Evolutionary conservation across 92 coral and sea anemone species (phyloP).

Genomic region (Palythoa caribaeorum): DNA sequence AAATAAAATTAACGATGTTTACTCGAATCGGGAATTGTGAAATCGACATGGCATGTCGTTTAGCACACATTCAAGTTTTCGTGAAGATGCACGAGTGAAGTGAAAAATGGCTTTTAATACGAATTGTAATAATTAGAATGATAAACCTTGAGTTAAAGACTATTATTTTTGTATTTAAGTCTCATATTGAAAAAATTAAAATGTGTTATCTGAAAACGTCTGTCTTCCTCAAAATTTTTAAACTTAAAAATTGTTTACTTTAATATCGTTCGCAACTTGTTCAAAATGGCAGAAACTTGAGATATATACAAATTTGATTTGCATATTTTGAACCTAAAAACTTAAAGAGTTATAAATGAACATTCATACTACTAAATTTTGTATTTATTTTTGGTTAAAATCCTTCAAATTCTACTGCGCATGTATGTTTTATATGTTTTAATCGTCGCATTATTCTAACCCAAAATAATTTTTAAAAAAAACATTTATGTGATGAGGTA

Average conservation of each 20-base stretch:
- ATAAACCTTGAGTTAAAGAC: slow-evolving; percentile 15
- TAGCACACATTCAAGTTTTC: slow-evolving; percentile 18
- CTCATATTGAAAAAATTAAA: neutral
- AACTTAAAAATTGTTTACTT: slow-evolving; percentile 12
- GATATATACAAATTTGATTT: slow-evolving; percentile 4
- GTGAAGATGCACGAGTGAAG: slow-evolving; percentile 5
- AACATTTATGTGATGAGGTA: neutral
- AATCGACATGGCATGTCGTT: slow-evolving; percentile 28
- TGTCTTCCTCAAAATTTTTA: neutral
- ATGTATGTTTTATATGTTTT: neutral
- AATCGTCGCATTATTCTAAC: neutral
- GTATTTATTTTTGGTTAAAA: slow-evolving; percentile 41
- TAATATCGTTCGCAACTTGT: slow-evolving; percentile 4
- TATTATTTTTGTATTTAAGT: slow-evolving; percentile 11
- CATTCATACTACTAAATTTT: slow-evolving; percentile 35
- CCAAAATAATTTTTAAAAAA: neutral
- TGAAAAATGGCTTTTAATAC: slow-evolving; percentile 8
- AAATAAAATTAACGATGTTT: slow-evolving; percentile 1
- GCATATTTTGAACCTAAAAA: neutral
- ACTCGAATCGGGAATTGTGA: slow-evolving; percentile 34
- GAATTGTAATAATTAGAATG: neutral
- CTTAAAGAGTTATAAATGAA: slow-evolving; percentile 3
- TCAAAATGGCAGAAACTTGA: slow-evolving; percentile 15
- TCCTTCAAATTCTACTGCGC: slow-evolving; percentile 39
- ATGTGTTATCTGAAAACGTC: slow-evolving; percentile 17